Evolutionary conservation across 2,113 vertebrate genomes (phyloP), one percentile per base, ranked within the genome.

Genomic region (Hydrolagus affinis): DNA sequence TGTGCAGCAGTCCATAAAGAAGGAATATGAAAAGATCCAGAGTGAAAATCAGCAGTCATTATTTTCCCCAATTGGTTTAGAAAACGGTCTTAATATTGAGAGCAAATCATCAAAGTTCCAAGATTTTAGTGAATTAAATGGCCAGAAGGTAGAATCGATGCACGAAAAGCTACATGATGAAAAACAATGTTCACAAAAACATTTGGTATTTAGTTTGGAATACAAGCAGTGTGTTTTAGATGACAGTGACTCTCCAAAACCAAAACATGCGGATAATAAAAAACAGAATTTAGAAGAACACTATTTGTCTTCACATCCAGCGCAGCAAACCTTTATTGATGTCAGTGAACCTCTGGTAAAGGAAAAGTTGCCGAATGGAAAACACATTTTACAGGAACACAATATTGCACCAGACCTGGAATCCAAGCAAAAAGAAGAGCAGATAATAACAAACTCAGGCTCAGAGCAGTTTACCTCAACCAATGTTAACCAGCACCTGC

Each of bases 11-110:
- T 19, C 78, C 66, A 44, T 6, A 44, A 60, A 66, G 10, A 32
- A 68, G 62, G 78, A 64, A 32, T 30, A 32, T 15, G 30, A 17
- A 17, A 62, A 32, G 66, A 87, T 64, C 25, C 88, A 86, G 0
- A 56, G 68, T 85, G 87, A 87, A 88, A 74, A 86, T 85, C n/a
- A 78, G 72, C 85, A 85, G 9, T 86, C 76, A 85, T 56, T 88
- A 21, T 88, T 91, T 78, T 88, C 87, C 85, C 62, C 88, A 15
- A 86, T 86, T 86, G 23, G 69, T 86, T 89, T 90, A 86, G 85
- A 14, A 15, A 88, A 88, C 1, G 56, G 86, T 28, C 30, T 89
- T 64, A 85, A 11, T 11, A 86, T 88, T 86, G 0, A 77, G 23
- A 86, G 85, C 68, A 87, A 88, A 86, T 86, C 87, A 86, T 89